These are phyloP conservation scores for Gambusia holbrooki DNA, from an alignment of 2,113 vertebrate genomes.

Conservation along the genomic window DNA sequence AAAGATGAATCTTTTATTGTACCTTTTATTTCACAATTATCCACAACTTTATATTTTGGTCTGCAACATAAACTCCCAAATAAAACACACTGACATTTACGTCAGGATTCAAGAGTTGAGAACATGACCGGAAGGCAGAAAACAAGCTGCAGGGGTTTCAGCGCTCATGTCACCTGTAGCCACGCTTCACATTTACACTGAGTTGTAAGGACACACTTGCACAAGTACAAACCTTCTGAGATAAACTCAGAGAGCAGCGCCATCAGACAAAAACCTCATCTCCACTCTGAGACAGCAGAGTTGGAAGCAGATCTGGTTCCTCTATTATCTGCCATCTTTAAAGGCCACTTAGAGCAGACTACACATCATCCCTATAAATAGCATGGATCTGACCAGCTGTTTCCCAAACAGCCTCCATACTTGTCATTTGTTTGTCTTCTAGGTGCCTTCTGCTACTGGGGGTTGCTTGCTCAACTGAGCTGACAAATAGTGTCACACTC, in stretches of 20 bases:
- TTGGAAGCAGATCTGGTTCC: slow-evolving; percentile 20
- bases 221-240: background rate
- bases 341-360: slow-evolving; percentile 27
- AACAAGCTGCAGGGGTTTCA: background rate
- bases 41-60: too few relatives aligned
- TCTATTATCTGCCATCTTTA: slow-evolving; percentile 32
- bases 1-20: background rate
- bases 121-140: background rate
- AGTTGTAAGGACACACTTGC: background rate
- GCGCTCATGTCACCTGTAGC: slow-evolving; percentile 6
- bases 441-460: slow-evolving; percentile 1
- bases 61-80: background rate
- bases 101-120: background rate
- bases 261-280: slow-evolving; percentile 14
- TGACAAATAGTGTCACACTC: slow-evolving; percentile 2
- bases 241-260: background rate
- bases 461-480: background rate
- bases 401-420: slow-evolving; percentile 8
- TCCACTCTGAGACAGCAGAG: slow-evolving; percentile 5
- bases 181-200: background rate
- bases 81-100: background rate
- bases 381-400: slow-evolving; percentile 37
- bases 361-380: slow-evolving; percentile 55
- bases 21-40: background rate
- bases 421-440: background rate